Evolutionary conservation across 2,113 vertebrate species (phyloP).

Genomic region (Bufo bufo): DNA sequence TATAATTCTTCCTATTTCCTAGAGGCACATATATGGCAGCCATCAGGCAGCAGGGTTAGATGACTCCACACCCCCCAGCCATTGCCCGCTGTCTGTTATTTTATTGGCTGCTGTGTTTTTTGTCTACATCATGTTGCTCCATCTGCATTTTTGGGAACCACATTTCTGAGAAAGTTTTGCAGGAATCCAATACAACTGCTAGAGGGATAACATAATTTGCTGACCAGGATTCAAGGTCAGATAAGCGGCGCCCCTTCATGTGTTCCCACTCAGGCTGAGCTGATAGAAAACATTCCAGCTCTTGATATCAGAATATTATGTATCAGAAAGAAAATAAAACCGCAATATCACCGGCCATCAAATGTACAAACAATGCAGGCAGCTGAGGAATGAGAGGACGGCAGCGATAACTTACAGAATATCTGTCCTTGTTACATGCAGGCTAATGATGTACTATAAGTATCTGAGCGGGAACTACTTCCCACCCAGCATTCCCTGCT

Average conservation of each 20-base stretch:
- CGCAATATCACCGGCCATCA: not conserved
- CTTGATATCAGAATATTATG: constrained; percentile 13
- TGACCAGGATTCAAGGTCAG: constrained; percentile 1
- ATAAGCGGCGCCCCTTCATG: not conserved
- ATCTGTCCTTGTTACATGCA: not conserved
- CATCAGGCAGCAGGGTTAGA: not conserved
- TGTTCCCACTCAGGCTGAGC: not conserved
- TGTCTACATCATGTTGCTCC: not conserved
- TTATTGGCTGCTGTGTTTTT: not conserved
- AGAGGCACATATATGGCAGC: not conserved
- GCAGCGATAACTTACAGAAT: too few species aligned
- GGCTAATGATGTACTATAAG: too few species aligned
- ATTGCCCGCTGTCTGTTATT: not conserved
- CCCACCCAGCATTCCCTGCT: too few species aligned
- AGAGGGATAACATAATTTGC: not conserved
- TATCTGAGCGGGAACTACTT: not conserved
- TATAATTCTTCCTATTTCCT: too few species aligned
- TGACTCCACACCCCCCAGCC: too few species aligned
- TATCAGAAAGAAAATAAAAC: not conserved
- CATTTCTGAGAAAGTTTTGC: not conserved
- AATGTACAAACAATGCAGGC: not conserved
- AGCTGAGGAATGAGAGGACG: not conserved
- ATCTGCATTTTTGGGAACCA: not conserved
- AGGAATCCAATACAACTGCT: not conserved
- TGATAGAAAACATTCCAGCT: not conserved